These are phyloP conservation scores for Hoplodrina blanda DNA, from an alignment of 2,888 invertebrate species.

Conservation along the genomic window DNA sequence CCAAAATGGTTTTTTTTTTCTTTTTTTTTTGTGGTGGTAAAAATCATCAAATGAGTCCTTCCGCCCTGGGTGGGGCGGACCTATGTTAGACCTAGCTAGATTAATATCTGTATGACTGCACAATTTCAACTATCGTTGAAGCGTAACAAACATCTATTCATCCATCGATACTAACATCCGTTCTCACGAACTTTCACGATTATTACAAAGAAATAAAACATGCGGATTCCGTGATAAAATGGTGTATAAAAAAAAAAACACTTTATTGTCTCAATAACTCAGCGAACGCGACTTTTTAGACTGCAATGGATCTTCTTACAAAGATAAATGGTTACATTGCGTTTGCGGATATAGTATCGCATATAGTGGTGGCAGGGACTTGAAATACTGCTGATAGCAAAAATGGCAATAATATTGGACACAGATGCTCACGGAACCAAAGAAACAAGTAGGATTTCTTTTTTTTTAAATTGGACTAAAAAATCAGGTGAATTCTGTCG, in stretches of 20 bases:
- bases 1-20: too few relatives aligned
- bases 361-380: constrained; percentile 8
- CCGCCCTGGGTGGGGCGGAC: too few relatives aligned
- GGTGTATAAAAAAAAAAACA: constrained; percentile 12
- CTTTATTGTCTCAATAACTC: constrained; percentile 19
- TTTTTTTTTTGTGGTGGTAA: too few relatives aligned
- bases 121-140: too few relatives aligned
- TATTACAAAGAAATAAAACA: background rate
- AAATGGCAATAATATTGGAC: background rate
- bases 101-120: too few relatives aligned
- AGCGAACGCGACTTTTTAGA: background rate
- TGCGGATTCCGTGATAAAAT: constrained; percentile 6
- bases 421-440: background rate
- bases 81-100: too few relatives aligned
- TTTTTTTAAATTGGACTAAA: background rate
- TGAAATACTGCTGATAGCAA: background rate
- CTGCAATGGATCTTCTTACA: background rate
- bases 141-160: too few relatives aligned
- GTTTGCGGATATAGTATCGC: constrained; percentile 22
- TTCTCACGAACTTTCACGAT: too few relatives aligned
- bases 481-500: background rate
- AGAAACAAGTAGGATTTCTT: too few relatives aligned
- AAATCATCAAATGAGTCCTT: too few relatives aligned
- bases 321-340: constrained; percentile 33
- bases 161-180: too few relatives aligned